Evolutionary conservation across 1,140 invertebrate genomes (phyloP).

Genomic region (Ericerus pela): DNA sequence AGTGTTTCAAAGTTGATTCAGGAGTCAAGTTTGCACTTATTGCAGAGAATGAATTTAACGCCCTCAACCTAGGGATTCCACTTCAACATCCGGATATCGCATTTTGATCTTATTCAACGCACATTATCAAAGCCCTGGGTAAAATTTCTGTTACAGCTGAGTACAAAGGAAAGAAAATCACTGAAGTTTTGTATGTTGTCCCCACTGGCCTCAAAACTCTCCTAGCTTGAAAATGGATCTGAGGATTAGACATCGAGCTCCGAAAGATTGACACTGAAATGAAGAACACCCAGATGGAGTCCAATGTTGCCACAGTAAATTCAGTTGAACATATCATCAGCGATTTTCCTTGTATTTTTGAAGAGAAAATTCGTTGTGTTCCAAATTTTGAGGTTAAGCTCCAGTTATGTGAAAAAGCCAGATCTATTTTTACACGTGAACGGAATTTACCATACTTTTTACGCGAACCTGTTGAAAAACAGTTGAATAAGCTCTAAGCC

Average conservation of each 20-base stretch:
- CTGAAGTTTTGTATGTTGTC: not conserved
- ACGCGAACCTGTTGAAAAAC: slow-evolving; percentile 14
- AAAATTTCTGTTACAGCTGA: not conserved
- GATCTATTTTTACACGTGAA: slow-evolving; percentile 15
- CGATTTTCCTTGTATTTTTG: too few species aligned
- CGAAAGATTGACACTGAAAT: not conserved
- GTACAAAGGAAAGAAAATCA: not conserved
- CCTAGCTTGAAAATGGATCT: not conserved
- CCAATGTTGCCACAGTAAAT: not conserved
- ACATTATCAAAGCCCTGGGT: not conserved
- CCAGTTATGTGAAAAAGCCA: slow-evolving; percentile 12
- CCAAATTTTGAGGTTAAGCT: slow-evolving; percentile 7
- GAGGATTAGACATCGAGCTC: not conserved
- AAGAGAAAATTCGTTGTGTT: slow-evolving; percentile 18
- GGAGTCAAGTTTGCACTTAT: not conserved
- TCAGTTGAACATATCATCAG: too few species aligned
- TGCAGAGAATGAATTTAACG: not conserved
- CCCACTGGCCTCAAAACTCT: not conserved
- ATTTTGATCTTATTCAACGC: not conserved
- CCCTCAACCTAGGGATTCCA: not conserved
- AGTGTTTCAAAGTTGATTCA: not conserved
- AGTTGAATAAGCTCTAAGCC: slow-evolving; percentile 14
- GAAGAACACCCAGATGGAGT: not conserved
- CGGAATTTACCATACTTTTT: slow-evolving; percentile 17
- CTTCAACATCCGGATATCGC: not conserved